phyloP scores from a whole-genome alignment of 2,113 vertebrate genomes.

The Rostratula benghalensis region DNA sequence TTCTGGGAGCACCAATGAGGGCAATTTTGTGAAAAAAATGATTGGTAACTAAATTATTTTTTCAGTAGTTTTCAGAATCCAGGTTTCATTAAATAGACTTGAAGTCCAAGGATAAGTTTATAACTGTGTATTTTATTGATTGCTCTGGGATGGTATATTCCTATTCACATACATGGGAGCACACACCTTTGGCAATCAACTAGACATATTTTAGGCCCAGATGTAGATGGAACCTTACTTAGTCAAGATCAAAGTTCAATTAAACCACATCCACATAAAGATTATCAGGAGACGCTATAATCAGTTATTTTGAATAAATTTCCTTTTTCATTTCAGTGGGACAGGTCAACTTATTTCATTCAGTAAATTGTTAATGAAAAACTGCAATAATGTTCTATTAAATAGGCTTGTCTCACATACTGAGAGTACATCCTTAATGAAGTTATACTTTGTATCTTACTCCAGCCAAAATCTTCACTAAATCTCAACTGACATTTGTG shows the following conservation, averaged over 20 bases:
- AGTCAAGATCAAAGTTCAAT: neutral
- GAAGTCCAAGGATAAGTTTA: neutral
- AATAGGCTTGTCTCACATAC: conserved; percentile 8
- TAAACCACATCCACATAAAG: neutral
- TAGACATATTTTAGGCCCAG: neutral
- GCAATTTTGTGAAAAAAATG: neutral
- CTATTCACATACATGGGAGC: neutral
- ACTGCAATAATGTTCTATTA: neutral
- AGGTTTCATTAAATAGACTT: neutral
- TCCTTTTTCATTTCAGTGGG: conserved; percentile 18
- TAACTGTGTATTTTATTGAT: neutral
- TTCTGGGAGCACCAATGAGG: neutral
- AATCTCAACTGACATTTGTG: neutral
- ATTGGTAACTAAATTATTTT: neutral
- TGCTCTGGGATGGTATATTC: neutral
- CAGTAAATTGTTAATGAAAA: conserved; percentile 19
- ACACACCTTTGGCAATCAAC: neutral
- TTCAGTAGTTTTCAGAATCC: neutral
- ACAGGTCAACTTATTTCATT: neutral
- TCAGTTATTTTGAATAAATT: neutral
- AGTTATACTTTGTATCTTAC: neutral
- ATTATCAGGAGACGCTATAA: neutral
- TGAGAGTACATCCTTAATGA: neutral
- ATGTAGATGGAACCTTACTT: neutral
- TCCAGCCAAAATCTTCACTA: neutral